Percentiles rank a stretch among this genome's conserved stretches.
phyloP scores from a whole-genome alignment of 2,888 invertebrate species.

The Silvanus unidentatus region DNA sequence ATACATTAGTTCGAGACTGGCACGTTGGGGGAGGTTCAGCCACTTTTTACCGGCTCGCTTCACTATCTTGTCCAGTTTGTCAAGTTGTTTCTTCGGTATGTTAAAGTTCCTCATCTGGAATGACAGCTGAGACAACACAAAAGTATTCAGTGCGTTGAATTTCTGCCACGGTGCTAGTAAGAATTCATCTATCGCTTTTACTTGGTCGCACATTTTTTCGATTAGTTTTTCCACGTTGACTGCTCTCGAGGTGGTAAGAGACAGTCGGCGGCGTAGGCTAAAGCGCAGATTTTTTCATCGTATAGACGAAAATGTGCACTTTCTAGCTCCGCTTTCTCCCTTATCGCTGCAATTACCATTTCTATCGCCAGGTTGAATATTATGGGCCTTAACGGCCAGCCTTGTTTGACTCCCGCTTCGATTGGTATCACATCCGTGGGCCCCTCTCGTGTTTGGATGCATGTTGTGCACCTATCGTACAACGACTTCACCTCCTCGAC shows the following conservation, averaged over 20 bases:
- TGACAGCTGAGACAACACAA: conserved; percentile 28
- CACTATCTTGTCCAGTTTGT: conserved; percentile 22
- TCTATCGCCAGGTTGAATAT: conserved; percentile 33
- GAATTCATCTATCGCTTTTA: conserved; percentile 13
- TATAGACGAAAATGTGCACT: background rate
- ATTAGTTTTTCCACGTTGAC: conserved; percentile 12
- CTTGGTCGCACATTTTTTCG: conserved; percentile 17
- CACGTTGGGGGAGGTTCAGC: conserved; percentile 31
- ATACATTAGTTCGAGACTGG: conserved; percentile 28
- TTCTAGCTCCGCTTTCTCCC: background rate
- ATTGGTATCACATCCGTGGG: conserved; percentile 7
- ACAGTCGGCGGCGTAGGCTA: conserved; percentile 18
- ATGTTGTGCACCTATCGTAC: conserved; percentile 9
- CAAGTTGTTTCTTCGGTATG: conserved; percentile 24
- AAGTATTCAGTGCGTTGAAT: conserved; percentile 22
- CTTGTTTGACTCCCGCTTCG: conserved; percentile 36
- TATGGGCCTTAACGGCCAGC: conserved; percentile 34
- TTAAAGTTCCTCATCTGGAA: conserved; percentile 28
- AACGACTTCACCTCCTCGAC: conserved; percentile 13
- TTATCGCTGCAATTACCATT: conserved; percentile 11
- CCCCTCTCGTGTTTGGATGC: background rate
- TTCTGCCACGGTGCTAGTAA: conserved; percentile 25
- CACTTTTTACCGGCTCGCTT: conserved; percentile 24
- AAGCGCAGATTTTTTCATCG: conserved; percentile 1
- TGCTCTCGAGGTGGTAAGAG: too few species aligned